Evolutionary conservation across 2,888 invertebrate genomes (phyloP), one percentile per base, ranked within the genome.

Genomic region (Microplitis manilae): DNA sequence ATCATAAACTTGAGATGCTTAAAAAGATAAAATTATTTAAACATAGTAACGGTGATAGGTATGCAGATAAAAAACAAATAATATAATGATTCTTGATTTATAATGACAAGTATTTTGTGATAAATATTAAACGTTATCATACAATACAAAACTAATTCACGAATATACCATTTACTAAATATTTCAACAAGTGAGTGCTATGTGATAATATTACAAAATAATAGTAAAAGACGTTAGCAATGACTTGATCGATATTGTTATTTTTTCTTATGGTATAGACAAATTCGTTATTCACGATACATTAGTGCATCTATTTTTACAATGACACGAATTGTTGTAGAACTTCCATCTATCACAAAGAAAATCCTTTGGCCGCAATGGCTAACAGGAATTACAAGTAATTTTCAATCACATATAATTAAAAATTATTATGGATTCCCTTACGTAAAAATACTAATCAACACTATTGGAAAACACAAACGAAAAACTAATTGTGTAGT

Each of bases 311-410:
- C 5, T 50, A 13, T 41, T 50, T 50, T 50, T 50, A 50, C 6
- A 50, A 62, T 62, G 62, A 62, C 62, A 17, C 15, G n/a, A 62
- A 62, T 62, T 62, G n/a, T 62, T 6, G 15, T 62, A 5, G 62
- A 62, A 62, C 20, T 62, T 17, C 20, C 62, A 7, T 38, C 6
- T 5, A 68, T 40, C 6, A 6, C 17, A 9, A 79, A 68, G 17
- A 71, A 75, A 41, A 61, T 77, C 5, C 62, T 80, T 61, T 84
- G 85, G 86, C 82, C 85, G 0, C 87, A 87, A 75, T 86, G 86
- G 87, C 75, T 87, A 20, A 84, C 85, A 15, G 84, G 84, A 9
- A 75, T 81, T 6, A 80, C 82, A 62, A 83, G 87, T 87, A 80
- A 81, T 80, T 79, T 64, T 50, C 50, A 50, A 50, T 50, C 13